These are phyloP conservation scores for Plectrocnemia conspersa DNA, from an alignment of 1,140 invertebrate genomes.

Conservation along the genomic window DNA sequence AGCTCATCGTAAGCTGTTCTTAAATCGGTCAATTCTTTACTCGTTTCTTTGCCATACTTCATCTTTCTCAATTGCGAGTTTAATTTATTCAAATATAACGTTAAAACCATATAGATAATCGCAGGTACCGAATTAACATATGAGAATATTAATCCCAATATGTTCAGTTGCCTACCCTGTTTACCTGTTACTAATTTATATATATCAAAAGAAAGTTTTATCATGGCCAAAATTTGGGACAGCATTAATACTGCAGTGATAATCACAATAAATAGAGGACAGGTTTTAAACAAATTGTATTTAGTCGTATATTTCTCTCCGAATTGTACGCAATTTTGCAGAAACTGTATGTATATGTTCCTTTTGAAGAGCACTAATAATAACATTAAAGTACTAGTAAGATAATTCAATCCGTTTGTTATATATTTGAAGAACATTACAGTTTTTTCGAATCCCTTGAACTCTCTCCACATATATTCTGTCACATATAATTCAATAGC, in stretches of 20 bases:
- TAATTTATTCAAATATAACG: constrained; percentile 7
- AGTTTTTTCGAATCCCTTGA: background rate
- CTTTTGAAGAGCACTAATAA: background rate
- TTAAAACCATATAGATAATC: background rate
- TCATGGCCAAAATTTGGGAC: background rate
- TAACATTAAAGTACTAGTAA: constrained; percentile 6
- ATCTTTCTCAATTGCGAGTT: constrained; percentile 3
- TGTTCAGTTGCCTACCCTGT: background rate
- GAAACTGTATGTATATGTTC: background rate
- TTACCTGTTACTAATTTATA: background rate
- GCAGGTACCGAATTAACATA: constrained; percentile 2
- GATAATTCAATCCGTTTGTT: background rate
- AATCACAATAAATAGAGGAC: background rate
- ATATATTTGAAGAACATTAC: constrained; percentile 9
- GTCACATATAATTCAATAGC: constrained; percentile 15
- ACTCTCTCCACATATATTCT: constrained; percentile 1
- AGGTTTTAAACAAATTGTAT: constrained; percentile 8
- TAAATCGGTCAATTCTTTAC: background rate
- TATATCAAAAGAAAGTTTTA: constrained; percentile 7
- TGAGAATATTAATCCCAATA: constrained; percentile 3
- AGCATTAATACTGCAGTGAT: background rate
- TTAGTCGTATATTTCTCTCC: background rate
- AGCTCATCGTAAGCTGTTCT: constrained; percentile 7
- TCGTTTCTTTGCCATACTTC: background rate
- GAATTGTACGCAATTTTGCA: background rate